phyloP scores from a whole-genome alignment of 2,797 vertebrate genomes.

The Pithecia hirsuta region DNA sequence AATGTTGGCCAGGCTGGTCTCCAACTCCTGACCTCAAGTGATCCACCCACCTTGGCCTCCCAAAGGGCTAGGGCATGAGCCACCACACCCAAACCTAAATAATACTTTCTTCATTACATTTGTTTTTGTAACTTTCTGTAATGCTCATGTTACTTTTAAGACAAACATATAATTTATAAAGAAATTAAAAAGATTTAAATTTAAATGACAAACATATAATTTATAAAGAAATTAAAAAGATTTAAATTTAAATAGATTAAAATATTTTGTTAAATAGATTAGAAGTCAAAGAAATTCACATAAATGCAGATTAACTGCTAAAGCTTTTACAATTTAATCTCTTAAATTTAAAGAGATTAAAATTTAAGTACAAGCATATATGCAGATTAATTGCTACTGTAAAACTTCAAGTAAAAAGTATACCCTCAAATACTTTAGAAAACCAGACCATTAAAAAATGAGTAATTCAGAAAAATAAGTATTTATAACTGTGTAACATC shows the following conservation, averaged over 20 bases:
- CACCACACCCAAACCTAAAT: neutral
- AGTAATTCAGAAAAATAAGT: constrained; percentile 44
- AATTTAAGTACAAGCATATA: constrained; percentile 46
- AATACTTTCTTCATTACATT: constrained; percentile 16
- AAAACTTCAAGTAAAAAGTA: constrained; percentile 29
- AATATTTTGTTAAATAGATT: neutral
- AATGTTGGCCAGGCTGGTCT: too few relatives aligned
- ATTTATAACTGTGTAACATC: neutral
- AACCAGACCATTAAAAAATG: constrained; percentile 14
- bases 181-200: neutral
- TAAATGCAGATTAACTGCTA: constrained; percentile 5
- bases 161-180: constrained; percentile 32
- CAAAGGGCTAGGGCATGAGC: too few relatives aligned
- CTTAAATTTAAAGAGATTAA: constrained; percentile 7
- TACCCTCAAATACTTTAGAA: constrained; percentile 48
- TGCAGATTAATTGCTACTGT: neutral
- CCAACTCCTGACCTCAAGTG: too few relatives aligned
- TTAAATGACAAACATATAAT: neutral
- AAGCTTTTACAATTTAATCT: neutral
- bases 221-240: constrained; percentile 35
- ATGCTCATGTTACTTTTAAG: constrained; percentile 20
- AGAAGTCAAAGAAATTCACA: constrained; percentile 36
- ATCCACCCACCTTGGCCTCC: too few relatives aligned
- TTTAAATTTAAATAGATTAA: too few relatives aligned
- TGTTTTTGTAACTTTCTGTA: constrained; percentile 20